These are phyloP conservation scores for Paradisaea rubra DNA, from an alignment of 2,113 vertebrate species.

Conservation along the genomic window DNA sequence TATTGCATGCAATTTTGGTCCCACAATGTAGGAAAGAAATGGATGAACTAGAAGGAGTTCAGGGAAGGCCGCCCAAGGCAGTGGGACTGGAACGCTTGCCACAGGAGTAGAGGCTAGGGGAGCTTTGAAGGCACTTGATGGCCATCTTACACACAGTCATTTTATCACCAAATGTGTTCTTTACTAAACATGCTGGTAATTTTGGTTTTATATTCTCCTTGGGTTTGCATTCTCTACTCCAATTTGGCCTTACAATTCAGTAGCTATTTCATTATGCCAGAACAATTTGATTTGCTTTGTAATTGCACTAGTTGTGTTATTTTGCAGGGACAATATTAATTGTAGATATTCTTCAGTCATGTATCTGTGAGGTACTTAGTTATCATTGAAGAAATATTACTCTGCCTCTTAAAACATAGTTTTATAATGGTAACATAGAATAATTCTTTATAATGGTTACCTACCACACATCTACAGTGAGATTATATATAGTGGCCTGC, in stretches of 20 bases:
- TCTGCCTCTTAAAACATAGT: not conserved
- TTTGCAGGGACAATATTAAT: not conserved
- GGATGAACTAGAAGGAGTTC: not conserved
- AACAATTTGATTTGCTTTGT: not conserved
- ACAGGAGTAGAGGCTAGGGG: not conserved
- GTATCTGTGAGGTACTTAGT: not conserved
- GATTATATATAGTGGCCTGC: not conserved
- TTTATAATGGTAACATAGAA: not conserved
- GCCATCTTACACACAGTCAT: not conserved
- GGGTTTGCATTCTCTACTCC: not conserved
- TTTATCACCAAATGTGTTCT: not conserved
- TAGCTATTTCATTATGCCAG: not conserved
- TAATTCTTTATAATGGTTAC: not conserved
- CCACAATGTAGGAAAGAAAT: not conserved
- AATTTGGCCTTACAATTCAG: not conserved
- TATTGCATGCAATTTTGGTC: not conserved
- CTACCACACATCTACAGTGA: not conserved
- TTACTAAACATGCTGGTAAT: not conserved
- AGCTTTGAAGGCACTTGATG: not conserved
- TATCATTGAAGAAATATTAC: not conserved
- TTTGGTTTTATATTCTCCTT: not conserved
- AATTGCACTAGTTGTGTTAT: not conserved
- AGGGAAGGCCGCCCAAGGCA: not conserved
- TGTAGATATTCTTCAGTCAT: not conserved
- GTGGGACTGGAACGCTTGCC: not conserved